Base-by-base conservation (phyloP, 2,888 invertebrate genomes). In the Melieria omissa region DNA sequence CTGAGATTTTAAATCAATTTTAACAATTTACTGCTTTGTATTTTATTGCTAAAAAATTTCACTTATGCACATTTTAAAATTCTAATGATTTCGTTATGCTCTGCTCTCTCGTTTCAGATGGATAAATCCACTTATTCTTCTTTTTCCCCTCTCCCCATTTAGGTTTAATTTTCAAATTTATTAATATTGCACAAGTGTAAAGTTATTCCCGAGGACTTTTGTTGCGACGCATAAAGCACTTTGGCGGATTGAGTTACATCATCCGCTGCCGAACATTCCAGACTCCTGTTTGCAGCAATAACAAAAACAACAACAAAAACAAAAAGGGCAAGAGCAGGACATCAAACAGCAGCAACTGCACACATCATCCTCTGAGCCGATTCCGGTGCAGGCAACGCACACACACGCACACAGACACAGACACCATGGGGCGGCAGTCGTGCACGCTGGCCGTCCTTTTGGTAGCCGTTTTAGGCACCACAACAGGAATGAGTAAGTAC, bases 391-490 rank as follows among this genome's bases (percentile, higher is more conserved):
- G 65, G 55, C 14, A 73, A 68, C 41, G 12, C 65, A 66, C 54
- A 54, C 65, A 69, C 65, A 73, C 71, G 73, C 70, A 73, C 63
- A 67, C 29, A 73, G 14, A 64, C 68, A 68, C 64, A 61, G 68
- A 72, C 73, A 83, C 80, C 78, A 86, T 86, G 86, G 78, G 85
- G 82, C 86, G 86, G 83, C 85, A 81, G 80, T 82, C 80, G 78
- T 83, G 81, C 77, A 81, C 84, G 80, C 82, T 86, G 82, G 84
- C 86, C 84, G 83, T 86, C 81, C 80, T 86, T 77, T 70, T 85
- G 78, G 80, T 84, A 76, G 81, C 81, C 73, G 76, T 82, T 76
- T 77, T 86, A 75, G 80, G 84, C 79, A 82, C 81, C 76, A 78
- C 83, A 80, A 80, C 81, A 73, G 84, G 85, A 80, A 77, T 82